Base-by-base conservation (phyloP, 2,113 vertebrate species). In the Garra rufa region DNA sequence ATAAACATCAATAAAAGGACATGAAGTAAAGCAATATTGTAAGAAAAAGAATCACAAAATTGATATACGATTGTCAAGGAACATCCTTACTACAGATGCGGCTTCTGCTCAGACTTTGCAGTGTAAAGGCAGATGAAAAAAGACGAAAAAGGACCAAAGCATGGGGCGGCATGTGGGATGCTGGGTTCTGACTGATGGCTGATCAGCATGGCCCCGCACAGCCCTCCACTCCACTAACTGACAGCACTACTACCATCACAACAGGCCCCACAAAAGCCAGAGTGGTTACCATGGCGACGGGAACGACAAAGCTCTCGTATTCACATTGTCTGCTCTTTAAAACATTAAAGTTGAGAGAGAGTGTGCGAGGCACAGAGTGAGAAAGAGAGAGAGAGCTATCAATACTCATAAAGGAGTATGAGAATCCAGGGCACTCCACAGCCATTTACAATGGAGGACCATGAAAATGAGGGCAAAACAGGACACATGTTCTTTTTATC, bases 171-270 rank as follows among this genome's bases (percentile, higher is more conserved):
- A 57, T 43, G 26, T 26, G 21, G 61, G 55, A 74, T 28, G 57
- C 44, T 11, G 52, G 13, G 38, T 34, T 70, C 26, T 63, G 50
- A 63, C 77, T 81, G 82, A 86, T 86, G 63, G 77, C 76, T 84
- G 77, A 86, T 88, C 43, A 86, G 82, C 79, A 84, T 86, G 70
- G 50, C 50, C 55, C 74, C n/a, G 46, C 85, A 87, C 81, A 75
- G 41, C 52, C 71, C 52, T 71, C 43, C 46, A 77, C 83, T 69
- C 85, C 74, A 84, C 83, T 83, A 61, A 83, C 59, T 79, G 74
- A 85, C 85, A 85, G 55, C 59, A 82, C 73, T 46, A 85, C 83
- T 28, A 83, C 80, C 70, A 87, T 71, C 59, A 83, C 77, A 48
- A 57, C 77, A 73, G 63, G 19, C 43, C 65, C 24, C 38, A 65